phyloP scores from a whole-genome alignment of 2,113 vertebrate species.

The Pan troglodytes region DNA sequence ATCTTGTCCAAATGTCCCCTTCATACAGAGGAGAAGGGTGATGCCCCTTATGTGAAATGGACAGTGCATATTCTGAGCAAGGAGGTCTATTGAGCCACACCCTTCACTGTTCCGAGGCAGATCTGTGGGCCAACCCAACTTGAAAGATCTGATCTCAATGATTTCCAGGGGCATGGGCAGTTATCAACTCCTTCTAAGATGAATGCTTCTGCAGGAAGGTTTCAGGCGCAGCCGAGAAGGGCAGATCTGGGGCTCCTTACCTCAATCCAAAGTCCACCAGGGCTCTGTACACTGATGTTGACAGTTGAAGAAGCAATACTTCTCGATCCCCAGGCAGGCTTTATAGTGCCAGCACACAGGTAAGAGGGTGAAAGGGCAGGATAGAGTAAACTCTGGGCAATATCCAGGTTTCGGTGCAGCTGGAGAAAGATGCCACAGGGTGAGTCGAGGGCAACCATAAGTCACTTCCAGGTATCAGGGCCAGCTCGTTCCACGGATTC shows the following conservation, averaged over 20 bases:
- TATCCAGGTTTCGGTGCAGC: neutral
- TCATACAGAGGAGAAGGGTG: neutral
- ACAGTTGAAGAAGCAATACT: constrained; percentile 64
- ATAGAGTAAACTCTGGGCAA: neutral
- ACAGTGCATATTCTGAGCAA: neutral
- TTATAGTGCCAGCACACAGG: neutral
- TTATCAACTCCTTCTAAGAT: neutral
- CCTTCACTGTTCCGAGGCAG: neutral
- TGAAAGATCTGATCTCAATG: neutral
- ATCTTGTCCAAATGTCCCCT: neutral
- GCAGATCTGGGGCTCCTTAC: neutral
- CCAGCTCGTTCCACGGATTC: rapidly evolving
- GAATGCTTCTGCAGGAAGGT: neutral
- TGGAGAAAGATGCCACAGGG: neutral
- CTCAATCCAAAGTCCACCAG: rapidly evolving
- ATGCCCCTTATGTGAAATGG: neutral
- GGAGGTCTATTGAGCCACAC: neutral
- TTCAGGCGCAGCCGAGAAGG: no score
- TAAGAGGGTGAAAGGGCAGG: neutral
- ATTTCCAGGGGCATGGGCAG: neutral
- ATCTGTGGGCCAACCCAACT: neutral
- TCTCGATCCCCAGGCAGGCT: neutral
- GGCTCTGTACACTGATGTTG: neutral
- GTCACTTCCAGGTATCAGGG: neutral
- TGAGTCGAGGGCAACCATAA: neutral